Conservation (phyloP, 2,888 invertebrate genomes). For the Frankliniella fusca region DNA sequence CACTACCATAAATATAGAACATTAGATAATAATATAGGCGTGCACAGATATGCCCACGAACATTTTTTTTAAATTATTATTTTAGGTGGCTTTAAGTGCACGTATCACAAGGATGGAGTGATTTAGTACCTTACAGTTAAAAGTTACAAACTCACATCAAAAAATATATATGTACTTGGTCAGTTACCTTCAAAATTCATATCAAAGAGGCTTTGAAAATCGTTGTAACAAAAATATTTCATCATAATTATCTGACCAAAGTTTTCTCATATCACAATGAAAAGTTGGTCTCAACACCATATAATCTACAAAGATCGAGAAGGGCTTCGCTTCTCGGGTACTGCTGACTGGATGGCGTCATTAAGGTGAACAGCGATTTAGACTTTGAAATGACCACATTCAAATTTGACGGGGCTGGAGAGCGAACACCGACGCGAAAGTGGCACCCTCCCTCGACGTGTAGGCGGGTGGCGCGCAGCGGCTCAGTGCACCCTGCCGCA, state of each 20-base stretch:
- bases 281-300: not conserved
- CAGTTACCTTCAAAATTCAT: not conserved
- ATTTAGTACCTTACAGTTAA: not conserved
- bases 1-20: not conserved
- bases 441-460: no score
- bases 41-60: no score
- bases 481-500: slow-evolving; percentile 45
- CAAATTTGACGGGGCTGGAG: no score
- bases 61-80: no score
- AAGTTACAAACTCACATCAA: not conserved
- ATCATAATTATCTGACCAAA: not conserved
- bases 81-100: not conserved
- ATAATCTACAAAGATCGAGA: no score
- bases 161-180: slow-evolving; percentile 7
- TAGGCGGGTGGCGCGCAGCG: not conserved
- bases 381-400: no score
- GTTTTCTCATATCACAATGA: not conserved
- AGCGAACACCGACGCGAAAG: no score
- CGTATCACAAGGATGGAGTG: slow-evolving; percentile 4
- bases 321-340: no score
- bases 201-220: not conserved
- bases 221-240: not conserved
- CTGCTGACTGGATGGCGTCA: not conserved
- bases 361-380: no score
- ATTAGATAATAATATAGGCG: no score